Conservation (phyloP, 1,140 invertebrate genomes). For the Solen grandis region DNA sequence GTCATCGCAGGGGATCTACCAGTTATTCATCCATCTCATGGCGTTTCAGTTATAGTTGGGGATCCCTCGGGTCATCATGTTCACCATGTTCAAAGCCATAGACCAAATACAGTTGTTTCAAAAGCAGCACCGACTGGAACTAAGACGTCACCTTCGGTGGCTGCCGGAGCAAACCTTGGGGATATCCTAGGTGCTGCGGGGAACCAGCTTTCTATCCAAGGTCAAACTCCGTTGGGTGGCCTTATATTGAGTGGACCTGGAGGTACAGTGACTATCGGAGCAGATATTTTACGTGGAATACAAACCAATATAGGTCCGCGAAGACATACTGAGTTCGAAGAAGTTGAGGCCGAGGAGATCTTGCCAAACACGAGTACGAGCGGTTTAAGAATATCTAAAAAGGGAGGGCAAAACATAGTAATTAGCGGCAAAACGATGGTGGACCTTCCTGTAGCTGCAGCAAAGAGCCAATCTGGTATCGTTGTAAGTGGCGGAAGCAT, state of each 20-base stretch:
- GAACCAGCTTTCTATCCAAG: background rate
- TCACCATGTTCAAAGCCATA: too few relatives aligned
- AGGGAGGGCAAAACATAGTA: slow-evolving; percentile 12
- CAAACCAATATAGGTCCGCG: background rate
- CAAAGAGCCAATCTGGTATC: background rate
- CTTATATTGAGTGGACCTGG: slow-evolving; percentile 7
- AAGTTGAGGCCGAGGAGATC: slow-evolving; percentile 3
- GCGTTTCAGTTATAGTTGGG: too few relatives aligned
- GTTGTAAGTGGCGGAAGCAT: background rate
- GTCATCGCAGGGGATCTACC: too few relatives aligned
- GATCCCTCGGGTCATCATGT: too few relatives aligned
- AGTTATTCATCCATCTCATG: too few relatives aligned
- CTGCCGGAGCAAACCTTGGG: background rate
- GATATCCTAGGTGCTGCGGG: background rate
- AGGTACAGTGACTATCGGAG: slow-evolving; percentile 6
- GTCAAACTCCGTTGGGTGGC: slow-evolving; percentile 2
- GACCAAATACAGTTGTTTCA: background rate
- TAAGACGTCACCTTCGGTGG: background rate
- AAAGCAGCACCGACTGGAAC: background rate
- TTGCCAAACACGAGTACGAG: background rate
- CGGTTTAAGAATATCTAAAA: background rate
- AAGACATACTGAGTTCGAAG: slow-evolving; percentile 20
- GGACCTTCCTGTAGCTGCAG: background rate
- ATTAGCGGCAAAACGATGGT: background rate
- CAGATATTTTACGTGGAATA: slow-evolving; percentile 13